A percentile compares a stretch with the other conserved stretches of the same genome.
These are phyloP conservation scores for Hesperophylax magnus DNA, from an alignment of 1,140 invertebrate species.

Conservation along the genomic window DNA sequence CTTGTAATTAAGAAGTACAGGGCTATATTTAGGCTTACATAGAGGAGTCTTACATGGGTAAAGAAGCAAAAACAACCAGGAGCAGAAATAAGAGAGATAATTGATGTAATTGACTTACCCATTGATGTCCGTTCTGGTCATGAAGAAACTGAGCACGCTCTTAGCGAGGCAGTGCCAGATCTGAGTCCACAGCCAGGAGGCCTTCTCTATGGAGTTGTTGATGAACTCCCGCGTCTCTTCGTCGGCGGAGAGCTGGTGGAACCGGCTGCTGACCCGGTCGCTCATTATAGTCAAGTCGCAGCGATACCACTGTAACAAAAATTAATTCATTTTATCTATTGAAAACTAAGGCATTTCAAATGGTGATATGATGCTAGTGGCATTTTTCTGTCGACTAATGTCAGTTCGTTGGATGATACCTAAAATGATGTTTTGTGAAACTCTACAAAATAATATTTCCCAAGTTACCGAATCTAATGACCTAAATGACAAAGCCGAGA, in stretches of 20 bases:
- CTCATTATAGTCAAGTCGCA: constrained; percentile 70
- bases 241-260: constrained; percentile 78
- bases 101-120: constrained; percentile 73
- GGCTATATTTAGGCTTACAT: background rate
- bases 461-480: too few relatives aligned
- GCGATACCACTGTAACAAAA: constrained; percentile 78
- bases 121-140: constrained; percentile 88
- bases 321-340: too few relatives aligned
- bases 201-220: constrained; percentile 78
- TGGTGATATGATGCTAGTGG: too few relatives aligned
- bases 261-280: constrained; percentile 68
- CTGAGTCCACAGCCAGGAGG: constrained; percentile 82
- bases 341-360: too few relatives aligned
- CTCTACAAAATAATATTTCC: too few relatives aligned
- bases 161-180: constrained; percentile 82
- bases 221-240: constrained; percentile 82
- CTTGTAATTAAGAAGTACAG: background rate
- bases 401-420: too few relatives aligned
- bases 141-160: constrained; percentile 80
- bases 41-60: background rate
- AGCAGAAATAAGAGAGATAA: background rate
- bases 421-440: too few relatives aligned
- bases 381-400: too few relatives aligned
- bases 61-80: background rate
- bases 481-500: too few relatives aligned